phyloP scores from a whole-genome alignment of 2,113 vertebrate species.

The Sebastes schlegelii region DNA sequence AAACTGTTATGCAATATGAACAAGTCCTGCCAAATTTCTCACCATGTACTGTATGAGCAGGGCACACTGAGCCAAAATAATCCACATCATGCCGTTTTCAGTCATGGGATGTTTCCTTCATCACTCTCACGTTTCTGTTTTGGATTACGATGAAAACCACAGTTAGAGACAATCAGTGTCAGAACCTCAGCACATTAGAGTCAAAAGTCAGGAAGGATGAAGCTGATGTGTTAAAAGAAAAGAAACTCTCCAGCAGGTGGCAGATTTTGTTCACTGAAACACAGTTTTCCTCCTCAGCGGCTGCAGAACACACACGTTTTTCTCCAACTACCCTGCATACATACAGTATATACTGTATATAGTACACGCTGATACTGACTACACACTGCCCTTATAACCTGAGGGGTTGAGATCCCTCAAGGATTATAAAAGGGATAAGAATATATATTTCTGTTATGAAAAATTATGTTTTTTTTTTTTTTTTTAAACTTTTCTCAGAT shows the following conservation, averaged over 20 bases:
- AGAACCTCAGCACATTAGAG: not conserved
- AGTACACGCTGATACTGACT: not conserved
- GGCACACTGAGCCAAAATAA: constrained; percentile 9
- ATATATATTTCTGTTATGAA: not conserved
- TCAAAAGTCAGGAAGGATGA: not conserved
- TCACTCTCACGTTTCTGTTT: no score
- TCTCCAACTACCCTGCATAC: not conserved
- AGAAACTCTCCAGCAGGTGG: constrained; percentile 75
- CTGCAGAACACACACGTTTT: not conserved
- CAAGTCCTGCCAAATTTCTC: constrained; percentile 40
- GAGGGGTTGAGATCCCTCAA: not conserved
- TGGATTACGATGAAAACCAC: not conserved
- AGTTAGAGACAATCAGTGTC: not conserved
- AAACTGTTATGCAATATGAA: constrained; percentile 46
- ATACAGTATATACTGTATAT: not conserved
- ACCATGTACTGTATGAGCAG: constrained; percentile 46
- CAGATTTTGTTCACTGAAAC: constrained; percentile 52
- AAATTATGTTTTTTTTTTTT: not conserved
- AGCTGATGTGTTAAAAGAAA: not conserved
- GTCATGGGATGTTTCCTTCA: not conserved
- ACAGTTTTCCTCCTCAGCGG: not conserved
- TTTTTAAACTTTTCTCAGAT: no score
- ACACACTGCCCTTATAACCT: not conserved
- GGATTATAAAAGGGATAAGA: not conserved
- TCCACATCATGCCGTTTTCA: not conserved